These are phyloP conservation scores for Alentia gelatinosa DNA, from an alignment of 2,888 invertebrate species.

Conservation along the genomic window DNA sequence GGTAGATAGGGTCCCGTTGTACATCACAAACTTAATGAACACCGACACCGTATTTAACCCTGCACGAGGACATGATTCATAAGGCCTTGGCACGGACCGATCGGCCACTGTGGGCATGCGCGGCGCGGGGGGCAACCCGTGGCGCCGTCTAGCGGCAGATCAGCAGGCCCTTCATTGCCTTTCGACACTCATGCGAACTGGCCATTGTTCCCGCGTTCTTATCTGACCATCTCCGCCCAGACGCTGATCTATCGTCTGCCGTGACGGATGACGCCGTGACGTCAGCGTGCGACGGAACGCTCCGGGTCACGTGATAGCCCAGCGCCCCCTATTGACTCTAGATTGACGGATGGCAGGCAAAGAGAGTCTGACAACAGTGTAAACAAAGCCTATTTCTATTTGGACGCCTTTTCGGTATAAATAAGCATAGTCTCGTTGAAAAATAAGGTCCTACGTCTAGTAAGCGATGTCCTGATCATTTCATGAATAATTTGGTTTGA, in stretches of 20 bases:
- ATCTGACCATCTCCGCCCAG: slow-evolving; percentile 33
- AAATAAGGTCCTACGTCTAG: no score
- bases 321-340: background rate
- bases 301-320: slow-evolving; percentile 20
- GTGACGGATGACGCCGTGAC: slow-evolving; percentile 43
- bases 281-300: background rate
- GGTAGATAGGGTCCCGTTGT: background rate
- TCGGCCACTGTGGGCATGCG: background rate
- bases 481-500: no score
- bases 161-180: background rate
- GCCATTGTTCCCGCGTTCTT: slow-evolving; percentile 32
- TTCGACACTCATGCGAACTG: background rate
- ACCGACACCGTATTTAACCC: slow-evolving; percentile 5
- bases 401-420: no score
- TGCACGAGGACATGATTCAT: background rate
- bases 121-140: background rate
- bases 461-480: no score
- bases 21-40: slow-evolving; percentile 22
- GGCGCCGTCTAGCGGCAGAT: slow-evolving; percentile 27
- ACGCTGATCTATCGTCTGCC: slow-evolving; percentile 14
- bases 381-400: no score
- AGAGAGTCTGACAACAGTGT: no score
- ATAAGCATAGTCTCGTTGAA: no score
- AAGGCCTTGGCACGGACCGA: background rate
- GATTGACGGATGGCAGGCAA: background rate